Conservation (phyloP, 2,888 invertebrate species). For the Standfussiana lucernea region DNA sequence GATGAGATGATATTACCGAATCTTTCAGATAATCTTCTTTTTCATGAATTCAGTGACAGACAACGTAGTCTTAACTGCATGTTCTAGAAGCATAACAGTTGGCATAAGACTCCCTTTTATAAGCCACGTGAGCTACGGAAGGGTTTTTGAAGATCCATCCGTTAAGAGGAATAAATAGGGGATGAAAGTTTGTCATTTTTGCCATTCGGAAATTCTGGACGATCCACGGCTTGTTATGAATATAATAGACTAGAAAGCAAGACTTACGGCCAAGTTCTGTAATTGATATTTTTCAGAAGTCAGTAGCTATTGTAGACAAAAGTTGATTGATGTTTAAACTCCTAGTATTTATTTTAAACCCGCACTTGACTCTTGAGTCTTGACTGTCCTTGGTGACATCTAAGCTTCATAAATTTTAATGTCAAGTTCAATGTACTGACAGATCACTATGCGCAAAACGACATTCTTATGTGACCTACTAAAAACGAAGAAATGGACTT, state of each 20-base stretch:
- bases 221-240: background rate
- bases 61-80: too few species aligned
- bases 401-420: background rate
- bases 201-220: background rate
- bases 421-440: background rate
- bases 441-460: background rate
- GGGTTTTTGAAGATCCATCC: background rate
- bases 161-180: background rate
- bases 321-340: background rate
- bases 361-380: background rate
- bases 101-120: background rate
- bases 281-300: background rate
- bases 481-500: background rate
- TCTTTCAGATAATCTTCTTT: background rate
- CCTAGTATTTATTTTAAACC: background rate
- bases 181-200: background rate
- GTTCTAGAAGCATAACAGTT: background rate
- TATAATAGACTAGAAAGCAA: background rate
- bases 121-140: background rate
- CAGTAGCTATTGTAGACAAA: background rate
- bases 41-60: background rate
- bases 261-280: background rate
- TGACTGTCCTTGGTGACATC: background rate
- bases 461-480: background rate
- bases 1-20: conserved; percentile 1